Percentiles rank a stretch among this genome's conserved stretches.
phyloP scores from a whole-genome alignment of 2,888 invertebrate species.

The Tinea pellionella region DNA sequence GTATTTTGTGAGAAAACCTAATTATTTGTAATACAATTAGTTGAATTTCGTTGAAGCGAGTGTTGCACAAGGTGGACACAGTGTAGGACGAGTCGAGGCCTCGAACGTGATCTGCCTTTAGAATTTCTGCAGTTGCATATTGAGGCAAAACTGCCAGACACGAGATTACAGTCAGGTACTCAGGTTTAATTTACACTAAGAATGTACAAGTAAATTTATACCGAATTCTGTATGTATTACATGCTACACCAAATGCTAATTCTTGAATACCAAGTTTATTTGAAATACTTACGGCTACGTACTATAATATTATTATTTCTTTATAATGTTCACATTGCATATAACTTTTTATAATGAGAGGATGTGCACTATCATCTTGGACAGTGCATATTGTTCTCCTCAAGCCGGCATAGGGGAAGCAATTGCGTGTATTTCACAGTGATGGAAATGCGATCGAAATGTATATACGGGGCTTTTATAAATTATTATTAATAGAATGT shows the following conservation, averaged over 20 bases:
- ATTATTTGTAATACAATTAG: conserved; percentile 8
- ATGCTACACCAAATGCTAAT: neutral
- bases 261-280: neutral
- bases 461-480: no score
- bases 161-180: conserved; percentile 8
- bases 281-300: no score
- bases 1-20: conserved; percentile 4
- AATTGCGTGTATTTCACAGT: no score
- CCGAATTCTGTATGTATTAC: conserved; percentile 7
- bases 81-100: neutral
- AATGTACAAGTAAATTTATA: neutral
- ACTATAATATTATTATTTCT: no score
- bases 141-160: conserved; percentile 6
- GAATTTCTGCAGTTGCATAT: conserved; percentile 2
- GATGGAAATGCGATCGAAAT: no score
- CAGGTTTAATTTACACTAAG: conserved; percentile 9
- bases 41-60: conserved; percentile 8
- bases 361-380: no score
- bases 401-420: no score
- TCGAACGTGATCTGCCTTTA: conserved; percentile 3
- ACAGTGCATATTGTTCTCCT: no score
- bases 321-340: no score
- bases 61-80: conserved; percentile 8
- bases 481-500: no score
- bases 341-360: no score